Percentiles rank a stretch among this genome's conserved stretches.
These are phyloP conservation scores for Trididemnum clinides DNA, from an alignment of 23 tunicate species.

Conservation along the genomic window DNA sequence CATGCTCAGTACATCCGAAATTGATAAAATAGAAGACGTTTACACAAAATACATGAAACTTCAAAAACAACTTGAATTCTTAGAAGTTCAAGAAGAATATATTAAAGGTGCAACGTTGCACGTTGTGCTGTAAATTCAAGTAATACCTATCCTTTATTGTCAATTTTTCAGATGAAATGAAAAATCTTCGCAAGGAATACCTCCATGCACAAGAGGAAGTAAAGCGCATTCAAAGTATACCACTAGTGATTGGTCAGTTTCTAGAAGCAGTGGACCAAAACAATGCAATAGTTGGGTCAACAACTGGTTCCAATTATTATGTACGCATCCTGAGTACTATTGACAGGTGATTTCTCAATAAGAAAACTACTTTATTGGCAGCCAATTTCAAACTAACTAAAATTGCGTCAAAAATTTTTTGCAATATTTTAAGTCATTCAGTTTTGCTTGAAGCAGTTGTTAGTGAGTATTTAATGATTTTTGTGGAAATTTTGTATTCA, in stretches of 20 bases:
- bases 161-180: conserved; percentile 88
- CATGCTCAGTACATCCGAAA: conserved; percentile 81
- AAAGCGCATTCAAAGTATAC: conserved; percentile 97
- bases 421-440: too few relatives aligned
- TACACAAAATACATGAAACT: conserved; percentile 93
- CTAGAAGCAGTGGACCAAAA: conserved; percentile 99
- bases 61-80: conserved; percentile 92
- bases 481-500: too few relatives aligned
- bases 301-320: conserved; percentile 98
- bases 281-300: conserved; percentile 97
- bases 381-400: too few relatives aligned
- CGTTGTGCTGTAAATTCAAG: too few relatives aligned
- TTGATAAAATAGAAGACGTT: conserved; percentile 86
- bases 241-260: conserved; percentile 99
- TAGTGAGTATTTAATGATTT: too few relatives aligned
- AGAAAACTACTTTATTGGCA: too few relatives aligned
- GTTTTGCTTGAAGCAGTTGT: too few relatives aligned
- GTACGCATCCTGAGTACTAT: conserved; percentile 89
- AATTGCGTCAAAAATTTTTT: too few relatives aligned
- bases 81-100: conserved; percentile 98
- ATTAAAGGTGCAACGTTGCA: conserved; percentile 82
- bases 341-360: conserved; percentile 67
- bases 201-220: conserved; percentile 99
- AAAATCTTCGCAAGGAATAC: conserved; percentile 95
- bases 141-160: too few relatives aligned